These are phyloP conservation scores for Morone chrysops DNA, from an alignment of 2,113 vertebrate genomes.

Conservation along the genomic window DNA sequence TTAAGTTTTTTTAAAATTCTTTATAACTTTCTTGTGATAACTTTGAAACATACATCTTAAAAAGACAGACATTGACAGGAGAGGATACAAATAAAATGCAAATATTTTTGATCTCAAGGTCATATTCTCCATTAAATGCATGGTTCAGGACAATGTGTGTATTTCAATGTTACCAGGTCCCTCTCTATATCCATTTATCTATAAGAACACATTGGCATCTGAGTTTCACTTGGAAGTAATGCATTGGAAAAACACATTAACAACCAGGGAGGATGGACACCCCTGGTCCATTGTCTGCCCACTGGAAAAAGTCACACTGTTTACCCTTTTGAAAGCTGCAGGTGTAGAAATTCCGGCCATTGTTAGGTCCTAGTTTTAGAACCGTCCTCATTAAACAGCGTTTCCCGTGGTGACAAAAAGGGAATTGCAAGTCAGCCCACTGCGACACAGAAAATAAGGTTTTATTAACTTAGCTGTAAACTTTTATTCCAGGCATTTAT, in stretches of 20 bases:
- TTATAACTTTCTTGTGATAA: background rate
- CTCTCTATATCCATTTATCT: background rate
- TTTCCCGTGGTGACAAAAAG: constrained; percentile 90
- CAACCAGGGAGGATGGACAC: constrained; percentile 78
- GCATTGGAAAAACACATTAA: constrained; percentile 23
- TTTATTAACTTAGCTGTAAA: background rate
- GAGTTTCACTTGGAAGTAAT: background rate
- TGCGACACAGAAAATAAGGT: constrained; percentile 70
- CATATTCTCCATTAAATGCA: background rate
- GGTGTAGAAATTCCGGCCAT: constrained; percentile 91
- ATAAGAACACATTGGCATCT: background rate
- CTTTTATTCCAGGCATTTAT: constrained; percentile 1
- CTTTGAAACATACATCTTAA: background rate
- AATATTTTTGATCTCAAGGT: background rate
- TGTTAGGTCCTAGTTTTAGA: constrained; percentile 94
- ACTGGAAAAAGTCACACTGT: constrained; percentile 94
- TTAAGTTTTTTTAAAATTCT: constrained; percentile 6
- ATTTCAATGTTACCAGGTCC: background rate
- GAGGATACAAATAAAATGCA: constrained; percentile 3
- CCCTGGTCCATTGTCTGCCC: constrained; percentile 84
- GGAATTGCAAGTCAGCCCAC: constrained; percentile 96
- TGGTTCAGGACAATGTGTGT: background rate
- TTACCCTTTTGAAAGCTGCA: constrained; percentile 88
- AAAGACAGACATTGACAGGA: background rate
- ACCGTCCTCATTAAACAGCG: constrained; percentile 91